These are phyloP conservation scores for Chaenodraco wilsoni DNA, from an alignment of 2,797 vertebrate genomes.

Conservation along the genomic window DNA sequence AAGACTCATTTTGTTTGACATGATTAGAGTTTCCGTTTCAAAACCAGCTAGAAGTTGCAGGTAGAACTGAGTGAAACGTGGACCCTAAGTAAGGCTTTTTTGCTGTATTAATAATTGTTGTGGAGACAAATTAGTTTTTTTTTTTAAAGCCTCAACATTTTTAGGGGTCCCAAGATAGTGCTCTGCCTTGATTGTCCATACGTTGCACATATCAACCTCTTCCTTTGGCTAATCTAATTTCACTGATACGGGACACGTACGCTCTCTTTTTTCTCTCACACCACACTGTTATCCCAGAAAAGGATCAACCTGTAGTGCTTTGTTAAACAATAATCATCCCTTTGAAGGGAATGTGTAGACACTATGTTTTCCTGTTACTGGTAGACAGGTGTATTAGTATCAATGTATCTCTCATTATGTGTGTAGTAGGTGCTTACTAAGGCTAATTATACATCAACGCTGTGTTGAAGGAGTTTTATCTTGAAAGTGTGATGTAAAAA, in stretches of 20 bases:
- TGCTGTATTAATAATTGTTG: not conserved
- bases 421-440: constrained; percentile 61
- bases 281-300: constrained; percentile 20
- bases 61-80: constrained; percentile 5
- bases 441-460: constrained; percentile 76
- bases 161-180: not conserved
- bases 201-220: not conserved
- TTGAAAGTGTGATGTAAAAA: constrained; percentile 70
- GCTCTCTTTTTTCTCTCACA: not conserved
- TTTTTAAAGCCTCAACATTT: not conserved
- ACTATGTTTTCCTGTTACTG: constrained; percentile 12
- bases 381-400: constrained; percentile 62
- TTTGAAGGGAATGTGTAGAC: constrained; percentile 25
- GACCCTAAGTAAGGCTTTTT: constrained; percentile 3
- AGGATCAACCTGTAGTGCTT: constrained; percentile 14
- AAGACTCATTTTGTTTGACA: not conserved
- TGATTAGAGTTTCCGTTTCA: constrained; percentile 20
- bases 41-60: constrained; percentile 9
- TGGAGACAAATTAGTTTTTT: constrained; percentile 17
- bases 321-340: constrained; percentile 39
- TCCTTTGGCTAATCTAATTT: constrained; percentile 3
- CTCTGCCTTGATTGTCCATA: not conserved
- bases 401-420: constrained; percentile 68
- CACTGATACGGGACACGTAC: not conserved
- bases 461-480: constrained; percentile 72